Evolutionary conservation across 2,797 vertebrate species (phyloP).

Genomic region (Myotis myotis): DNA sequence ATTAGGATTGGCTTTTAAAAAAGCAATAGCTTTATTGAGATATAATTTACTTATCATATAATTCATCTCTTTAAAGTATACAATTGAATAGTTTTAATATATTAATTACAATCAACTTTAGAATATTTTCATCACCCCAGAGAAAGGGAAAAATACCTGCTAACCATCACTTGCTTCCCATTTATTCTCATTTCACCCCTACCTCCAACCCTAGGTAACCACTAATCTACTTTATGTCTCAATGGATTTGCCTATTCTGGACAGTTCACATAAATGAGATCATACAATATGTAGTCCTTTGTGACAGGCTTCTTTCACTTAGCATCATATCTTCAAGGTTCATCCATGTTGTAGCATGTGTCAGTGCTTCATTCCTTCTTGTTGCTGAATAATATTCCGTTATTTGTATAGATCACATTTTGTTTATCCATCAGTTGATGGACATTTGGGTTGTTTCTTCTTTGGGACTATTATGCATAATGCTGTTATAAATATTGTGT

Average conservation of each 20-base stretch:
- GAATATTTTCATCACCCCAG: not conserved
- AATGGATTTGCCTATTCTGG: not conserved
- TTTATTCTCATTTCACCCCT: not conserved
- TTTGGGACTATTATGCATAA: slow-evolving; percentile 10
- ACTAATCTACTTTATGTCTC: not conserved
- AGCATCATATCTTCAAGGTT: slow-evolving; percentile 2
- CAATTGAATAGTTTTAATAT: not conserved
- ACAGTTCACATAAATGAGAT: not conserved
- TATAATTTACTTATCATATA: slow-evolving; percentile 1
- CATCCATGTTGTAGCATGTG: not conserved
- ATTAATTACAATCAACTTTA: not conserved
- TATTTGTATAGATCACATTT: not conserved
- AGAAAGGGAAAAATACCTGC: not conserved
- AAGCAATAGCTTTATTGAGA: not conserved
- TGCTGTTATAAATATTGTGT: slow-evolving; percentile 26
- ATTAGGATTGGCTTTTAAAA: slow-evolving; percentile 27
- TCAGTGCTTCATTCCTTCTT: slow-evolving; percentile 28
- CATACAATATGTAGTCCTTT: not conserved
- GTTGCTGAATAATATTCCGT: not conserved
- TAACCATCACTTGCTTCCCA: not conserved
- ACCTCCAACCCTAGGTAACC: not conserved
- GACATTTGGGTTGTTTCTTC: not conserved
- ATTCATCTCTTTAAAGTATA: not conserved
- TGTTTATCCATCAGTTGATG: not conserved
- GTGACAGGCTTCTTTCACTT: not conserved